Conservation (phyloP, 2,797 vertebrate species). For the Apogon talboti region DNA sequence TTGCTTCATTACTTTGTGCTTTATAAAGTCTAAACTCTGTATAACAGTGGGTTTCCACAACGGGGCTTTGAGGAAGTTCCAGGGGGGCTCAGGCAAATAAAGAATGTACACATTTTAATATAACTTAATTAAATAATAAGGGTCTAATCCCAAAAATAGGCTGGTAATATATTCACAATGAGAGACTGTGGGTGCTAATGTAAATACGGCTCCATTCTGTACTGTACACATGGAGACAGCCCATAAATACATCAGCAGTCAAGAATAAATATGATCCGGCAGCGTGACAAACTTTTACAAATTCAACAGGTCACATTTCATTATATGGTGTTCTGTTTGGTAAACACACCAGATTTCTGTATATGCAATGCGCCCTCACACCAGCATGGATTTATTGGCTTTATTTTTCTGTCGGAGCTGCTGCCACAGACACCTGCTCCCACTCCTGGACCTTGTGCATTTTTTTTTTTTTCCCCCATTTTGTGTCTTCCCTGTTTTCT, state of each 20-base stretch:
- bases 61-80: not conserved
- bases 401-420: not conserved
- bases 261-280: too few species aligned
- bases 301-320: not conserved
- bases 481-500: not conserved
- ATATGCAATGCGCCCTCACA: not conserved
- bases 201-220: too few species aligned
- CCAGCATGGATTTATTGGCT: not conserved
- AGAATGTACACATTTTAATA: not conserved
- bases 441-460: not conserved
- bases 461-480: conserved; percentile 14
- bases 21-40: conserved; percentile 2
- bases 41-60: not conserved
- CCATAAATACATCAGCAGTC: too few species aligned
- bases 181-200: too few species aligned
- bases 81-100: not conserved
- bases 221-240: not conserved
- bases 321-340: not conserved
- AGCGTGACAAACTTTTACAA: not conserved
- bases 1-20: conserved; percentile 9
- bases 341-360: not conserved
- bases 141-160: not conserved
- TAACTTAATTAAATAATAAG: conserved; percentile 2
- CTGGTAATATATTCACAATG: not conserved
- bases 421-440: not conserved